Evolutionary conservation across 1,140 invertebrate genomes (phyloP).

Genomic region (Drosophila novamexicana): DNA sequence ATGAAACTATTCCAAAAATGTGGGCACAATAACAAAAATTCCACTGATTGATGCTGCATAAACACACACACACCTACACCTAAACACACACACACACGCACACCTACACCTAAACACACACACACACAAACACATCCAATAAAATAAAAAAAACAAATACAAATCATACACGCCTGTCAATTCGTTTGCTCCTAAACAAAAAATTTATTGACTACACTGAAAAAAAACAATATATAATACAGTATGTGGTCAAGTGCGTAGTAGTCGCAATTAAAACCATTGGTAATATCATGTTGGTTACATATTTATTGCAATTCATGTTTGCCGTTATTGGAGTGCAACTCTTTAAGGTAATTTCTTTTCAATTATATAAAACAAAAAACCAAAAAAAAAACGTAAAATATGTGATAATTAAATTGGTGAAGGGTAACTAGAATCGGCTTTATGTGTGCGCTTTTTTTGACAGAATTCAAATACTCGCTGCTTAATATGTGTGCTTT

Average conservation of each 20-base stretch:
- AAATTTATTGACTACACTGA: conserved; percentile 47
- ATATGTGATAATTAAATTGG: conserved; percentile 28
- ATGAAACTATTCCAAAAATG: conserved; percentile 63
- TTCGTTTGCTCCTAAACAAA: conserved; percentile 26
- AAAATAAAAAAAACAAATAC: conserved; percentile 12
- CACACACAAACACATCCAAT: conserved; percentile 9
- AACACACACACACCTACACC: conserved; percentile 29
- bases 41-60: conserved; percentile 57
- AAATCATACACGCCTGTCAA: conserved; percentile 43
- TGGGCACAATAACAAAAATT: conserved; percentile 53
- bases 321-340: conserved; percentile 99
- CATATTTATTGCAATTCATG: conserved; percentile 99
- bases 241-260: conserved; percentile 99
- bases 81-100: background rate
- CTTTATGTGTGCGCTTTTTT: conserved; percentile 75
- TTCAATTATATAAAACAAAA: conserved; percentile 60
- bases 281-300: conserved; percentile 99
- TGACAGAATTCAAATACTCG: conserved; percentile 34
- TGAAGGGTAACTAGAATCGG: conserved; percentile 64
- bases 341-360: conserved; percentile 97
- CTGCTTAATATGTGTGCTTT: conserved; percentile 71
- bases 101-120: conserved; percentile 25
- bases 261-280: conserved; percentile 99
- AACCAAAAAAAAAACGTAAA: conserved; percentile 18
- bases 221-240: conserved; percentile 65